phyloP scores from a whole-genome alignment of 2,113 vertebrate species.

The Epinephelus cyanopodus region DNA sequence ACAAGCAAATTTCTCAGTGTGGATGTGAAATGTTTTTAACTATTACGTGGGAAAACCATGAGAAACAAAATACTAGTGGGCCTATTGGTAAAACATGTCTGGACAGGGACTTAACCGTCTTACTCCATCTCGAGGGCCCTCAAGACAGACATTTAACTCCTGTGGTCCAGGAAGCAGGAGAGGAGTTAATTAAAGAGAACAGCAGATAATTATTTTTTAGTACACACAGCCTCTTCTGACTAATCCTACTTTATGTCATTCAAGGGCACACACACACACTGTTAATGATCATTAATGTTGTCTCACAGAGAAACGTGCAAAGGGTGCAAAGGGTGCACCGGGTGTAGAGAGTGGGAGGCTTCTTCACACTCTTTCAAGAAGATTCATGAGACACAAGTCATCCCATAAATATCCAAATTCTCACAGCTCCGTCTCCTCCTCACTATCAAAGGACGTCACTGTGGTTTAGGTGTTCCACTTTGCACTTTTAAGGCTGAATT shows the following conservation, averaged over 20 bases:
- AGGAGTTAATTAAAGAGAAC: not conserved
- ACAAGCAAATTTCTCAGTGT: too few relatives aligned
- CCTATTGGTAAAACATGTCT: too few relatives aligned
- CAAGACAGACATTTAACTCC: not conserved
- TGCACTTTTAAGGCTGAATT: slow-evolving; percentile 30
- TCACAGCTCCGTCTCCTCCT: slow-evolving; percentile 1
- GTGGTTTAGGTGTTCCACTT: slow-evolving; percentile 33
- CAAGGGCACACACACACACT: slow-evolving; percentile 9
- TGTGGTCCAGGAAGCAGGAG: not conserved
- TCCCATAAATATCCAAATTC: slow-evolving; percentile 39
- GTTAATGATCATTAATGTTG: slow-evolving; percentile 16
- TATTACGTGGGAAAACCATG: too few relatives aligned
- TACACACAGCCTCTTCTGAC: not conserved
- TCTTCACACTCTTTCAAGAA: slow-evolving; percentile 18
- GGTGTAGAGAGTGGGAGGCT: slow-evolving; percentile 47
- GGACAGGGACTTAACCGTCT: too few relatives aligned
- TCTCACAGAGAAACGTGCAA: not conserved
- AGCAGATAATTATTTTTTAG: slow-evolving; percentile 5
- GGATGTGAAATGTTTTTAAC: too few relatives aligned
- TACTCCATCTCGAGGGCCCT: not conserved
- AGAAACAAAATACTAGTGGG: too few relatives aligned
- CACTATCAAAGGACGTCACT: slow-evolving; percentile 36
- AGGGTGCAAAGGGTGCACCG: slow-evolving; percentile 1
- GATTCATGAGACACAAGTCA: slow-evolving; percentile 46
- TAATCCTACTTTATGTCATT: slow-evolving; percentile 15